A percentile compares a stretch with the other conserved stretches of the same genome.
phyloP scores from a whole-genome alignment of 1,140 invertebrate genomes.

The Drosophila sproati region DNA sequence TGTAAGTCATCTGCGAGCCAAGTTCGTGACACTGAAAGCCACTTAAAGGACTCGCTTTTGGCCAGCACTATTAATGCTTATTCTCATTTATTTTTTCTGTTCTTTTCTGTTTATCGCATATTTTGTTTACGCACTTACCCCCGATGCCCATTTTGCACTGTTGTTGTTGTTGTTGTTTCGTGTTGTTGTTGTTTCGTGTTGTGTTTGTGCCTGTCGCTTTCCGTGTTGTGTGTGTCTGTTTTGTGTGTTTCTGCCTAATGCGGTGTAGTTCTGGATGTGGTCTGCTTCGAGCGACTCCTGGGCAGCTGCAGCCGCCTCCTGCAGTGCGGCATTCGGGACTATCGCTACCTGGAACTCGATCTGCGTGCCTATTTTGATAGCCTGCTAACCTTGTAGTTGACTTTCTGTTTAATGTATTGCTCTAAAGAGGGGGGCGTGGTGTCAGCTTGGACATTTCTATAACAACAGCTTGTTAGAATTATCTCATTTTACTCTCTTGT shows the following conservation, averaged over 20 bases:
- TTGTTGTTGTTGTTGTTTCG: conserved; percentile 42
- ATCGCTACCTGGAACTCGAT: conserved; percentile 79
- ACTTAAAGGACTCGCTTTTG: conserved; percentile 42
- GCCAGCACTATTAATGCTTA: conserved; percentile 59
- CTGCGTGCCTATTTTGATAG: conserved; percentile 74
- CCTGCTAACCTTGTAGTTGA: conserved; percentile 43
- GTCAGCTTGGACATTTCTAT: background rate
- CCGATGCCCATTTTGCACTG: conserved; percentile 17
- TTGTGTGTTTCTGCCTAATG: conserved; percentile 11
- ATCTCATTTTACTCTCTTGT: background rate
- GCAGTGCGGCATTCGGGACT: conserved; percentile 73
- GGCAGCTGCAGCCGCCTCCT: conserved; percentile 72
- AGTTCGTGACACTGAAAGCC: conserved; percentile 21
- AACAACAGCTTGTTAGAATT: background rate
- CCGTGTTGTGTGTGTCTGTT: conserved; percentile 31
- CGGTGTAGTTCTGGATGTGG: conserved; percentile 68
- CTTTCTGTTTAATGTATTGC: conserved; percentile 2
- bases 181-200: conserved; percentile 44
- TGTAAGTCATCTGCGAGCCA: conserved; percentile 88
- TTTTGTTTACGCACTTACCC: conserved; percentile 40
- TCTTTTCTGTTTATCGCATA: conserved; percentile 38
- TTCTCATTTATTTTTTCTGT: conserved; percentile 58
- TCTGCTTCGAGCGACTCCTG: conserved; percentile 81
- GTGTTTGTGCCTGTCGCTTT: conserved; percentile 23
- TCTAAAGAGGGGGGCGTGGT: conserved; percentile 1